Evolutionary conservation across 2,113 vertebrate species (phyloP).

Genomic region (Channa maculata): DNA sequence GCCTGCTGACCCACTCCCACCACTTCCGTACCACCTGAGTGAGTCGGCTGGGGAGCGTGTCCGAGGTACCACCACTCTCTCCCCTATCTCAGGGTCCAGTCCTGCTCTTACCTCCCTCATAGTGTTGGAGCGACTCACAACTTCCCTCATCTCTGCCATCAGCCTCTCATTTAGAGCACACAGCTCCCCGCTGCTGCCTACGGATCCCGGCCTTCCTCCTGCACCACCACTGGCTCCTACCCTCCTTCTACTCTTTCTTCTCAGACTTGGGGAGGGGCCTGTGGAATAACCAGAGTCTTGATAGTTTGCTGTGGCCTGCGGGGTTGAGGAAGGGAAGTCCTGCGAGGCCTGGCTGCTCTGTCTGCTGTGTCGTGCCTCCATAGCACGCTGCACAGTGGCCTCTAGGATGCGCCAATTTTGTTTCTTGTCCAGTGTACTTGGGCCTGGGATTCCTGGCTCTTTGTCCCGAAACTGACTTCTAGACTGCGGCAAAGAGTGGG

Average conservation of each 20-base stretch:
- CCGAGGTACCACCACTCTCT: conserved; percentile 65
- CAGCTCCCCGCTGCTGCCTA: conserved; percentile 89
- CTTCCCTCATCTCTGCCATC: conserved; percentile 91
- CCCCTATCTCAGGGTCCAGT: conserved; percentile 82
- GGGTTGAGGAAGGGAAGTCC: conserved; percentile 83
- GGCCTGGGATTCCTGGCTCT: conserved; percentile 62
- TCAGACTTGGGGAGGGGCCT: conserved; percentile 91
- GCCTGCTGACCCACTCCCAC: conserved; percentile 37
- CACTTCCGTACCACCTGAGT: conserved; percentile 80
- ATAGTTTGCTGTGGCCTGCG: conserved; percentile 83
- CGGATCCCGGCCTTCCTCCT: conserved; percentile 86
- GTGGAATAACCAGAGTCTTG: conserved; percentile 94
- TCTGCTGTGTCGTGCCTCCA: conserved; percentile 87
- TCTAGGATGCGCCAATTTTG: conserved; percentile 89
- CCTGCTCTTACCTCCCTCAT: conserved; percentile 87
- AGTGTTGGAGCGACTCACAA: conserved; percentile 87
- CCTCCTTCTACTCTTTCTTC: conserved; percentile 88
- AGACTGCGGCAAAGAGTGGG: conserved; percentile 74
- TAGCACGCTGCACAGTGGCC: conserved; percentile 86
- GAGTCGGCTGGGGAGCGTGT: conserved; percentile 86
- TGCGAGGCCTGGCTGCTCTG: conserved; percentile 88
- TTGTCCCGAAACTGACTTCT: conserved; percentile 80
- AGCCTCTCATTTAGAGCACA: conserved; percentile 88
- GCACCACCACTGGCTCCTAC: conserved; percentile 71
- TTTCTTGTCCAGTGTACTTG: conserved; percentile 84